Base-by-base conservation (phyloP, 2,888 invertebrate genomes). In the Hypolimnas misippus region DNA sequence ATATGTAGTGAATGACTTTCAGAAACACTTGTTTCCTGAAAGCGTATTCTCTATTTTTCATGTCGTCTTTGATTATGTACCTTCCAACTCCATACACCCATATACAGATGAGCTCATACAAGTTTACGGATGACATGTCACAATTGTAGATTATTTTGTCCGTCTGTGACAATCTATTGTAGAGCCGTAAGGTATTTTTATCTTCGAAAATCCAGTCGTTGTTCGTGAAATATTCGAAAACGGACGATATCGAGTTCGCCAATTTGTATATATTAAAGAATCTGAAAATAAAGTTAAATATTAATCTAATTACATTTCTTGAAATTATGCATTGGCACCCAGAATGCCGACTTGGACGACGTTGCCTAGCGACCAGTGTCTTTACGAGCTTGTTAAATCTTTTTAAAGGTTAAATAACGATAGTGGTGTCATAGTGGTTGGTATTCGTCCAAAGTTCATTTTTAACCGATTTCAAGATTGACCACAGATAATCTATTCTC, bases 121-220 rank as follows among this genome's bases (percentile, higher is more conserved):
- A 73, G 4, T 73, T 63, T 0, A 78, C 51, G 0, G 61, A 55
- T 0, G 51, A 33, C 16, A 73, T 57, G 16, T 78, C 70, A 40
- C 70, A 75, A 38, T 72, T 67, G 44, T 67, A 79, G 10, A 78
- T 74, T 0, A 55, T n/a, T 51, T 65, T 71, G 59, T 79, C 78
- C 0, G 42, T 44, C 5, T 63, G 25, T 1, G 76, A 71, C 14
- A 76, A 40, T 3, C 33, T 59, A 1, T 67, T 62, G n/a, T 63
- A 71, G 0, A 78, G n/a, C 1, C 49, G 21, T 1, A 57, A 21
- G 0, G 73, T 68, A 57, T 78, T 78, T 17, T 31, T 65, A 19
- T 77, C 77, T 2, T 66, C 57, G 10, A 76, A 73, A 10, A 67
- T 65, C 74, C 76, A 78, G 0, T 69, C 67, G 54, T 76, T 76